Conservation (phyloP, 2,888 invertebrate species). For the Tenthredo mesomela region DNA sequence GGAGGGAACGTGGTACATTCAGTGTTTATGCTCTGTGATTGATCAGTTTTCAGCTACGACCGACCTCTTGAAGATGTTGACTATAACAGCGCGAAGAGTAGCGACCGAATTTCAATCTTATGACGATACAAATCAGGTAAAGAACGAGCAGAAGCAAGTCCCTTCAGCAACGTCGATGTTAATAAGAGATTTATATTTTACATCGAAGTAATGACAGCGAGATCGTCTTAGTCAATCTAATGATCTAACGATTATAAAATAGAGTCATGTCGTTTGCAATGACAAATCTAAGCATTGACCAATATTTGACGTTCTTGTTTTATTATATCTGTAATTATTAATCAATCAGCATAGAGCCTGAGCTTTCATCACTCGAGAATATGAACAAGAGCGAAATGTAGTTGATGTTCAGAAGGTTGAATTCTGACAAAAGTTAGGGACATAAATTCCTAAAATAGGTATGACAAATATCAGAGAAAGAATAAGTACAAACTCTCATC, state of each 20-base stretch:
- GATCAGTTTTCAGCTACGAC: slow-evolving; percentile 75
- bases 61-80: slow-evolving; percentile 80
- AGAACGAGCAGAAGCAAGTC: slow-evolving; percentile 78
- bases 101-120: slow-evolving; percentile 79
- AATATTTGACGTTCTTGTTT: neutral
- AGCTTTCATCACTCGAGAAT: neutral
- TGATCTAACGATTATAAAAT: slow-evolving; percentile 10
- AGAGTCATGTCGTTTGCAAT: neutral
- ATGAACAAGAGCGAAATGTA: neutral
- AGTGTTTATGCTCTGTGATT: slow-evolving; percentile 79
- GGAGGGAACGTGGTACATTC: slow-evolving; percentile 82
- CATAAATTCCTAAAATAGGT: neutral
- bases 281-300: slow-evolving; percentile 7
- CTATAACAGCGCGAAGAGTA: slow-evolving; percentile 78
- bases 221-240: neutral
- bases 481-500: slow-evolving; percentile 33
- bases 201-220: slow-evolving; percentile 58
- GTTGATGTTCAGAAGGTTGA: neutral
- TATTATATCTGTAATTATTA: neutral
- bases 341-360: neutral
- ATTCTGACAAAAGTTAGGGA: neutral
- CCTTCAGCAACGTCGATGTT: slow-evolving; percentile 80
- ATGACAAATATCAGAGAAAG: neutral
- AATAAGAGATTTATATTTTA: slow-evolving; percentile 76
- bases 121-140: slow-evolving; percentile 62